Percentiles rank a stretch among this genome's conserved stretches.
These are phyloP conservation scores for Automeris io DNA, from an alignment of 2,888 invertebrate species.

Conservation along the genomic window DNA sequence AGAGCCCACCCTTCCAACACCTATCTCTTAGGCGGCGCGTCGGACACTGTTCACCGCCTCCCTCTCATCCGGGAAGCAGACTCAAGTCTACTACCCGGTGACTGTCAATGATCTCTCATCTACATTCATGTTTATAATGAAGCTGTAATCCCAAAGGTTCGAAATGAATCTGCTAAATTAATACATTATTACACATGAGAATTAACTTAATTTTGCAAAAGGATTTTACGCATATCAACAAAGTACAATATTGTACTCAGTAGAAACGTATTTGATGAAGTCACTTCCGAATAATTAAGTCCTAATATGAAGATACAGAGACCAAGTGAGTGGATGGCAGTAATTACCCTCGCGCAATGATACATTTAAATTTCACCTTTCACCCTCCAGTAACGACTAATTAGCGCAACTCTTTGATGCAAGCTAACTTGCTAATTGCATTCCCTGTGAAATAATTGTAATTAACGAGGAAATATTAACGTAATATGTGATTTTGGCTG, in stretches of 20 bases:
- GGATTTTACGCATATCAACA: too few relatives aligned
- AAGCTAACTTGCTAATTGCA: slow-evolving; percentile 56
- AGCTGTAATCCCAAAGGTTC: too few relatives aligned
- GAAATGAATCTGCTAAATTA: too few relatives aligned
- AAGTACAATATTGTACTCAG: not conserved
- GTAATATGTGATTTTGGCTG: not conserved
- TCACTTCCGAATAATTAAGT: slow-evolving; percentile 47
- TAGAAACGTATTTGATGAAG: slow-evolving; percentile 17
- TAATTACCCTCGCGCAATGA: slow-evolving; percentile 55
- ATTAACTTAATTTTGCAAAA: not conserved
- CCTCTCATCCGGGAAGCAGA: too few relatives aligned
- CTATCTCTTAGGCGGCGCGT: too few relatives aligned
- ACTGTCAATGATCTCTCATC: too few relatives aligned
- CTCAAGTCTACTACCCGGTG: too few relatives aligned
- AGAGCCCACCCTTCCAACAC: too few relatives aligned
- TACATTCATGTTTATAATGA: too few relatives aligned
- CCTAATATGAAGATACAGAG: slow-evolving; percentile 47
- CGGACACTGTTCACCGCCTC: too few relatives aligned
- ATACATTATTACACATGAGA: not conserved
- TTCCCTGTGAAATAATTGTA: slow-evolving; percentile 30
- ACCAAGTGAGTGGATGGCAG: slow-evolving; percentile 51
- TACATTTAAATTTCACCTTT: slow-evolving; percentile 62
- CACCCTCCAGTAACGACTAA: slow-evolving; percentile 37
- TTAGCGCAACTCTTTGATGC: slow-evolving; percentile 55
- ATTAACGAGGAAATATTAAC: slow-evolving; percentile 23